Base-by-base conservation (phyloP, 2,888 invertebrate species). In the Sipha maydis region DNA sequence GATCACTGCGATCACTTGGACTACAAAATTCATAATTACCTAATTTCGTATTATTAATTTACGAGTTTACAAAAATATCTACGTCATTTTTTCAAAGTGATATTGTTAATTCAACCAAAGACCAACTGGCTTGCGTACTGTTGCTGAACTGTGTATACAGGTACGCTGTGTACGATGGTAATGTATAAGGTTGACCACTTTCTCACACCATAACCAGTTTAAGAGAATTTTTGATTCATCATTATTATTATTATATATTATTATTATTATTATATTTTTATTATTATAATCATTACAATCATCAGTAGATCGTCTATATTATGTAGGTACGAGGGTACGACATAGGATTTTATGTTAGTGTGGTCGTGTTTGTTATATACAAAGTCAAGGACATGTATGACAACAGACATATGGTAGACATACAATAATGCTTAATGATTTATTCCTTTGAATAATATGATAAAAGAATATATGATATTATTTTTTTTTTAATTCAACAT, bases 151-250 rank as follows among this genome's bases (percentile, higher is more conserved):
- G 88, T 75, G 61, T 41, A 54, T 73, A n/a, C 56, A 69, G 28
- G 67, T 69, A 67, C 41, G 41, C 7, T 38, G 73, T 38, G 38
- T 86, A 41, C 86, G 75, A 25, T 67, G 67, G 67, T 88, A 73
- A 71, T 9, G 56, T 86, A 14, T 48, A 73, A 88, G 88, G 88
- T 82, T 88, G 88, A 82, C 88, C 88, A 82, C 88, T 88, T 88
- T 88, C 88, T 88, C 88, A 80, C 88, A 67, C 82, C 88, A 67
- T 75, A 88, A 88, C 88, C 88, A 82, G 88, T 88, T 88, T 48
- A 67, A 67, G 41, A 88, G 9, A 41, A 61, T 61, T 61, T 88
- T 82, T 67, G 80, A 82, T 82, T 82, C 61, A 73, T 76, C 56
- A 34, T 41, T 69, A 67, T 86, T 77, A 19, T 54, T 78, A 31